Evolutionary conservation across 2,888 invertebrate species (phyloP).

Genomic region (Aethes cnicana): DNA sequence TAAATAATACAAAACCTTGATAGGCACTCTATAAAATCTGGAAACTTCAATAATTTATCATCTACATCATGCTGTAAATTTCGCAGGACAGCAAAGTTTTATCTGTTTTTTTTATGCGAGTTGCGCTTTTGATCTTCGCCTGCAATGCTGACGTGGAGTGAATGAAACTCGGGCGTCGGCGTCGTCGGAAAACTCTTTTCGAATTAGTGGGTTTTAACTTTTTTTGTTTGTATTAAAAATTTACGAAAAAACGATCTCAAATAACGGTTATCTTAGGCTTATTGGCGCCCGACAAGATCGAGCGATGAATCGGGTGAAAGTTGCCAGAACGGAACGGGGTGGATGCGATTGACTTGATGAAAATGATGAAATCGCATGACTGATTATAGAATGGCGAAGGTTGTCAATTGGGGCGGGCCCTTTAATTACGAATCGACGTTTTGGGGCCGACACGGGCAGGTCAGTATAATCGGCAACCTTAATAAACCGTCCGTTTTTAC

Average conservation of each 20-base stretch:
- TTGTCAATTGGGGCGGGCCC: conserved; percentile 20
- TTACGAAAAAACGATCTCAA: too few species aligned
- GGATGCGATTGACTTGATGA: too few species aligned
- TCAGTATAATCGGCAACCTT: conserved; percentile 28
- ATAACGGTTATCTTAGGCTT: too few species aligned
- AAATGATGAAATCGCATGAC: too few species aligned
- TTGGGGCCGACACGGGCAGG: conserved; percentile 20
- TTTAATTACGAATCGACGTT: conserved; percentile 28
- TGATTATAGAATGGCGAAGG: conserved; percentile 3
- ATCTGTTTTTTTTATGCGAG: conserved; percentile 30
- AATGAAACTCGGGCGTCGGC: background rate
- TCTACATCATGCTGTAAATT: conserved; percentile 56
- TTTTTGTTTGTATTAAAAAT: too few species aligned
- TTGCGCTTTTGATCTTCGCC: conserved; percentile 13
- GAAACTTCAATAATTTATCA: conserved; percentile 73
- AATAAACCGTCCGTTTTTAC: conserved; percentile 47
- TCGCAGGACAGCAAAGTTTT: conserved; percentile 57
- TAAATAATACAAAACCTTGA: conserved; percentile 46
- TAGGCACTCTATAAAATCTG: conserved; percentile 62
- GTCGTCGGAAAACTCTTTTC: too few species aligned
- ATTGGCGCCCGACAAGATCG: too few species aligned
- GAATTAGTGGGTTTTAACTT: too few species aligned
- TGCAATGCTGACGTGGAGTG: conserved; percentile 1
- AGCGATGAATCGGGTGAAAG: too few species aligned
- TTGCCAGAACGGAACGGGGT: too few species aligned